Percentiles rank a stretch among this genome's conserved stretches.
phyloP scores from a whole-genome alignment of 2,888 invertebrate genomes.

The Papilio demoleus region DNA sequence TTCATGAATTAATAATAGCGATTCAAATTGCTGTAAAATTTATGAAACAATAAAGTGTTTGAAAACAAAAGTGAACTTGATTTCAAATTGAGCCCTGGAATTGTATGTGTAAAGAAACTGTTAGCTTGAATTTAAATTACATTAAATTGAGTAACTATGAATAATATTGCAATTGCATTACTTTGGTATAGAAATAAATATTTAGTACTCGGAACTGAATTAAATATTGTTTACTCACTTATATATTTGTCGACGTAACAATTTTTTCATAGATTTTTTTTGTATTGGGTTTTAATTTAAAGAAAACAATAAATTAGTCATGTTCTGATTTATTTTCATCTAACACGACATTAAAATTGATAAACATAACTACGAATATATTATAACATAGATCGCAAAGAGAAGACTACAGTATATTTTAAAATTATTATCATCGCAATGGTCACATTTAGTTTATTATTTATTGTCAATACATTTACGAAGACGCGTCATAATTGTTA shows the following conservation, averaged over 20 bases:
- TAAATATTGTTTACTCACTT: too few species aligned
- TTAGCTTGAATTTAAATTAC: too few species aligned
- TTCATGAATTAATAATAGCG: neutral
- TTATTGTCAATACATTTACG: conserved; percentile 66
- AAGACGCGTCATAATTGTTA: conserved; percentile 38
- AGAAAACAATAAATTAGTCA: conserved; percentile 57
- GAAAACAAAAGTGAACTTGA: neutral
- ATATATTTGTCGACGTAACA: too few species aligned
- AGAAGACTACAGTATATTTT: conserved; percentile 59
- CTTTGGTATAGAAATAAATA: too few species aligned
- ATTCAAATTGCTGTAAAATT: neutral
- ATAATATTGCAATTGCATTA: too few species aligned
- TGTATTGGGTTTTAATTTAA: neutral
- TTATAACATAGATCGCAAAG: conserved; percentile 45
- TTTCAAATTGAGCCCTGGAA: neutral
- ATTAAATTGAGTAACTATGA: too few species aligned
- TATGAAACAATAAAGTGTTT: neutral
- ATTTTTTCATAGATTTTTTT: too few species aligned
- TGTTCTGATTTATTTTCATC: conserved; percentile 71
- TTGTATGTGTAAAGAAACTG: too few species aligned
- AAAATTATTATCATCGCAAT: conserved; percentile 66
- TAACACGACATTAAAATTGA: conserved; percentile 65
- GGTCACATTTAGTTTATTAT: conserved; percentile 58
- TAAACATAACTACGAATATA: conserved; percentile 54
- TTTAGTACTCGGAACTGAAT: too few species aligned